Percentiles rank a stretch among this genome's conserved stretches.
Conservation (phyloP, 1,140 invertebrate species). For the Nephotettix cincticeps region DNA sequence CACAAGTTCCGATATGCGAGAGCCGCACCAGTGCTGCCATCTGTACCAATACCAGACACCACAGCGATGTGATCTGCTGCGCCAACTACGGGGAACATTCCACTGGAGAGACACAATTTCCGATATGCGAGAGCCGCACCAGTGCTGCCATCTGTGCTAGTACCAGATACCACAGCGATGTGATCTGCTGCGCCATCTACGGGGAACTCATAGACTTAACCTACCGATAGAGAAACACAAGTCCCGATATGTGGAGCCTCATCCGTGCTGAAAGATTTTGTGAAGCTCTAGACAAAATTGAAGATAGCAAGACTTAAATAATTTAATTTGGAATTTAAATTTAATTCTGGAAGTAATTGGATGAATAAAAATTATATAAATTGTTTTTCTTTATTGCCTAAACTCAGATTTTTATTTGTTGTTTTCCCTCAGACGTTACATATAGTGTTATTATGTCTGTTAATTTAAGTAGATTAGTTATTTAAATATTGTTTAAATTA, state of each 20-base stretch:
- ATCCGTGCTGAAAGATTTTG: constrained; percentile 45
- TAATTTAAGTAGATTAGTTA: too few species aligned
- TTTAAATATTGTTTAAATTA: too few species aligned
- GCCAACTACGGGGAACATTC: constrained; percentile 11
- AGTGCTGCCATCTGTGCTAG: constrained; percentile 43
- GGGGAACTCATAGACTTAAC: not conserved
- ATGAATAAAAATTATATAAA: too few species aligned
- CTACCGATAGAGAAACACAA: not conserved
- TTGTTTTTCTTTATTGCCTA: too few species aligned
- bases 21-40: constrained; percentile 43
- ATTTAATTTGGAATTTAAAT: too few species aligned
- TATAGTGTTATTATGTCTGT: too few species aligned
- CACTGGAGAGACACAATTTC: not conserved
- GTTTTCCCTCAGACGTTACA: too few species aligned
- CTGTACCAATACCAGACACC: constrained; percentile 40
- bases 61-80: constrained; percentile 26
- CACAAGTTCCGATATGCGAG: too few species aligned
- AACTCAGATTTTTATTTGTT: too few species aligned
- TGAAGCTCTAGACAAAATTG: too few species aligned
- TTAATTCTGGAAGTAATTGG: too few species aligned
- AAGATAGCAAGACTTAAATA: too few species aligned
- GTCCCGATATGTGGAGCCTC: constrained; percentile 45
- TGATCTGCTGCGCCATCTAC: constrained; percentile 30
- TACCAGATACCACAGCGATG: constrained; percentile 31
- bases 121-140: constrained; percentile 45